phyloP scores from a whole-genome alignment of 2,113 vertebrate species.

The Sturnira hondurensis region DNA sequence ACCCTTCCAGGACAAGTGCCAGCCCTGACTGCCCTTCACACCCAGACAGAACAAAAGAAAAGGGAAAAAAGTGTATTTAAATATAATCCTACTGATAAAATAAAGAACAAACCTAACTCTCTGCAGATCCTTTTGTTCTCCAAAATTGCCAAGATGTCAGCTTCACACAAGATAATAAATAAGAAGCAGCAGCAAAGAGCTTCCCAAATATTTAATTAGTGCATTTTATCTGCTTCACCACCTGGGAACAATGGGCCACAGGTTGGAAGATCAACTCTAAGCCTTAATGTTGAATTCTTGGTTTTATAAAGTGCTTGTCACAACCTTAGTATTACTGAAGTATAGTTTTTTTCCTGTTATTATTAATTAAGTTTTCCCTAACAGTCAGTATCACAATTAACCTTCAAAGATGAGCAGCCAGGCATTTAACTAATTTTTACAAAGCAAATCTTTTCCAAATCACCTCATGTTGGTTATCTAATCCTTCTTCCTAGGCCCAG shows the following conservation, averaged over 20 bases:
- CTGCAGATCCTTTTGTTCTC: slow-evolving; percentile 59
- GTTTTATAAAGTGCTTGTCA: slow-evolving; percentile 55
- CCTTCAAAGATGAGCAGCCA: slow-evolving; percentile 51
- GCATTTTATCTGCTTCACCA: slow-evolving; percentile 64
- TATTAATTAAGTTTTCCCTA: slow-evolving; percentile 65
- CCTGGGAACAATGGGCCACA: slow-evolving; percentile 64
- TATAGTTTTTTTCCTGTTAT: neutral
- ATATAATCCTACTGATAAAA: slow-evolving; percentile 37
- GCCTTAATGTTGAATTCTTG: slow-evolving; percentile 15
- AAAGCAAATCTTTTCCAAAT: slow-evolving; percentile 4
- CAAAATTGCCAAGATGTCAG: slow-evolving; percentile 59
- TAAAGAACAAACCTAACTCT: slow-evolving; percentile 26
- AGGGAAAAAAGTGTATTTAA: neutral
- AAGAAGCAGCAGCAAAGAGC: slow-evolving; percentile 40
- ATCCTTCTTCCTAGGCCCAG: neutral
- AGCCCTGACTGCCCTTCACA: neutral
- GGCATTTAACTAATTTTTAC: slow-evolving; percentile 26
- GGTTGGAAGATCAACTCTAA: slow-evolving; percentile 50
- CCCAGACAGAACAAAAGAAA: neutral
- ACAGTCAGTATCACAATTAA: slow-evolving; percentile 61
- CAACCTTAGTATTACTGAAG: slow-evolving; percentile 64
- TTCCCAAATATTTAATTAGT: slow-evolving; percentile 73
- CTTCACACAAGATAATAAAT: slow-evolving; percentile 56
- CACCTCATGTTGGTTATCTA: neutral
- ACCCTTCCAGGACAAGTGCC: neutral